Conservation (phyloP, 2,113 vertebrate species). For the Phalacrocorax brasilianus region DNA sequence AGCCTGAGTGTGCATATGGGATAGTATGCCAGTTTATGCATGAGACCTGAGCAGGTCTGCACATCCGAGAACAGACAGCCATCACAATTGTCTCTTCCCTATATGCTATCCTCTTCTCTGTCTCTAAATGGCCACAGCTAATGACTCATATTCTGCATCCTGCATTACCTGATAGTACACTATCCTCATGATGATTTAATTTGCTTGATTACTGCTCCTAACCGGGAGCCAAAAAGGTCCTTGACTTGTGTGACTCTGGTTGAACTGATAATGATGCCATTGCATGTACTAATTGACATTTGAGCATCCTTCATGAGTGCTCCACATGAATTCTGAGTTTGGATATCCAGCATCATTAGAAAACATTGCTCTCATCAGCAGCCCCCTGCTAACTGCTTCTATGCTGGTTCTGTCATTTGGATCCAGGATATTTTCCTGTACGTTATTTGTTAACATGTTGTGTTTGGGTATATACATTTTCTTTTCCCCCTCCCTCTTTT, state of each 20-base stretch:
- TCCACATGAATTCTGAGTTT: not conserved
- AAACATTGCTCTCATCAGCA: not conserved
- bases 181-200: not conserved
- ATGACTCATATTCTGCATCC: not conserved
- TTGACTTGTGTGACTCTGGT: not conserved
- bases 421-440: not conserved
- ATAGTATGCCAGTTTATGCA: not conserved
- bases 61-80: not conserved
- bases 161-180: not conserved
- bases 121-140: not conserved
- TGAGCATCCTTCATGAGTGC: not conserved
- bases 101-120: not conserved
- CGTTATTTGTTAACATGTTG: not conserved
- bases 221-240: not conserved
- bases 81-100: not conserved
- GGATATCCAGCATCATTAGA: not conserved
- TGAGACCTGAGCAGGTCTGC: not conserved
- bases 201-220: not conserved
- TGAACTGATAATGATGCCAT: not conserved
- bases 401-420: not conserved
- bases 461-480: not conserved
- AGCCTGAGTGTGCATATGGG: too few relatives aligned
- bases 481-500: rapidly evolving
- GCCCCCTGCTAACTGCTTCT: not conserved
- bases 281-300: not conserved